Conservation (phyloP, 92 coral and sea anemone genomes). For the Epizoanthus illoricatus region DNA sequence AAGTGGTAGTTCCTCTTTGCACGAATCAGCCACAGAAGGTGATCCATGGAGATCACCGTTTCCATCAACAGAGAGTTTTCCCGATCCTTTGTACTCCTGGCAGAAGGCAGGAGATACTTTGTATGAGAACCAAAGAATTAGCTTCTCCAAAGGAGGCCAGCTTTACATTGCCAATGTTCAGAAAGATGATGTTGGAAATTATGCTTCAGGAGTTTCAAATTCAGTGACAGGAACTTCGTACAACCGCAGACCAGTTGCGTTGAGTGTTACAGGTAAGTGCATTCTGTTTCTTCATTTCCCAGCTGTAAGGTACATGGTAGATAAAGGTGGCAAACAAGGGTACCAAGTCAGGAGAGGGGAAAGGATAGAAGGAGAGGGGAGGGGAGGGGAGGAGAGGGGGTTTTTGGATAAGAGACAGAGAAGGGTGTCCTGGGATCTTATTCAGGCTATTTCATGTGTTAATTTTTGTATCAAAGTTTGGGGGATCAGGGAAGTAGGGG, state of each 20-base stretch:
- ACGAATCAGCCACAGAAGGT: conserved; percentile 21
- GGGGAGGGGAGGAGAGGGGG: too few species aligned
- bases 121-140: conserved; percentile 61
- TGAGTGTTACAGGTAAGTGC: conserved; percentile 39
- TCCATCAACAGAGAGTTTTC: conserved; percentile 66
- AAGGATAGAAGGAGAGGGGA: too few species aligned
- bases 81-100: conserved; percentile 73
- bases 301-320: too few species aligned
- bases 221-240: conserved; percentile 55
- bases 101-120: conserved; percentile 45
- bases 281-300: neutral
- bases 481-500: too few species aligned
- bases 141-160: conserved; percentile 80
- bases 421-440: too few species aligned
- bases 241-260: conserved; percentile 42
- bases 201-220: conserved; percentile 63
- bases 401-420: too few species aligned
- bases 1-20: conserved; percentile 34
- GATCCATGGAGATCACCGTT: conserved; percentile 48
- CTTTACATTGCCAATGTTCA: conserved; percentile 76
- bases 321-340: too few species aligned
- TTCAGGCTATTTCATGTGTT: too few species aligned
- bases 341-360: too few species aligned
- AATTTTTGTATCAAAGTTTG: too few species aligned
- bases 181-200: conserved; percentile 60